Percentiles rank a stretch among this genome's conserved stretches.
These are phyloP conservation scores for Amblyraja radiata DNA, from an alignment of 2,797 vertebrate species.

Conservation along the genomic window DNA sequence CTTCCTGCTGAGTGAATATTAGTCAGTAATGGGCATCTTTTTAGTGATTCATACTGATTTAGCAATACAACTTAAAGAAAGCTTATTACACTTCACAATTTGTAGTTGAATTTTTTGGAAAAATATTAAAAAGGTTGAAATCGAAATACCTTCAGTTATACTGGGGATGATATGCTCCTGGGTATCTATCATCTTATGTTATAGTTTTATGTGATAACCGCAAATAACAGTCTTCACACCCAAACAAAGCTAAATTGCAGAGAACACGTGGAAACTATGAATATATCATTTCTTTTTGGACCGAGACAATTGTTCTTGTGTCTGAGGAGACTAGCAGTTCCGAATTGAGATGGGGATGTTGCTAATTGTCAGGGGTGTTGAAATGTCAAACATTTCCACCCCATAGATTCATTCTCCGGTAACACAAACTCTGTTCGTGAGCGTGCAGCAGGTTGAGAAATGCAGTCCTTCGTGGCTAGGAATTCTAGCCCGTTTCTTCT, in stretches of 20 bases:
- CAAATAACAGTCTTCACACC: background rate
- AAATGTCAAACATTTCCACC: conserved; percentile 10
- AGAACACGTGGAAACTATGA: conserved; percentile 14
- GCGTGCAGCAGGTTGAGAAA: background rate
- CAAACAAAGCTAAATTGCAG: background rate
- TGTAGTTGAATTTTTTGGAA: background rate
- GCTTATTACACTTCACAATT: background rate
- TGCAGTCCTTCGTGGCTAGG: background rate
- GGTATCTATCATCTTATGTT: background rate
- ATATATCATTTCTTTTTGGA: conserved; percentile 4
- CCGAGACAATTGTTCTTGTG: background rate
- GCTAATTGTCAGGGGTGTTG: conserved; percentile 31
- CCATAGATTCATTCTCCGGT: conserved; percentile 6
- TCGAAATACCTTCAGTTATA: background rate
- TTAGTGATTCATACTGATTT: background rate
- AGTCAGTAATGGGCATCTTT: background rate
- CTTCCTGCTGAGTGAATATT: background rate
- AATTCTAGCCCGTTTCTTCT: background rate
- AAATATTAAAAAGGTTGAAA: background rate
- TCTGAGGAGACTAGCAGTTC: conserved; percentile 1
- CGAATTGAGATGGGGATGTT: conserved; percentile 22
- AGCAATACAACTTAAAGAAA: background rate
- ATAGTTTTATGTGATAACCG: background rate
- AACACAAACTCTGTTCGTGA: background rate
- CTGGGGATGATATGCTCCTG: background rate